Percentiles rank a stretch among this genome's conserved stretches.
These are phyloP conservation scores for Suricata suricatta DNA, from an alignment of 2,113 vertebrate genomes.

Conservation along the genomic window DNA sequence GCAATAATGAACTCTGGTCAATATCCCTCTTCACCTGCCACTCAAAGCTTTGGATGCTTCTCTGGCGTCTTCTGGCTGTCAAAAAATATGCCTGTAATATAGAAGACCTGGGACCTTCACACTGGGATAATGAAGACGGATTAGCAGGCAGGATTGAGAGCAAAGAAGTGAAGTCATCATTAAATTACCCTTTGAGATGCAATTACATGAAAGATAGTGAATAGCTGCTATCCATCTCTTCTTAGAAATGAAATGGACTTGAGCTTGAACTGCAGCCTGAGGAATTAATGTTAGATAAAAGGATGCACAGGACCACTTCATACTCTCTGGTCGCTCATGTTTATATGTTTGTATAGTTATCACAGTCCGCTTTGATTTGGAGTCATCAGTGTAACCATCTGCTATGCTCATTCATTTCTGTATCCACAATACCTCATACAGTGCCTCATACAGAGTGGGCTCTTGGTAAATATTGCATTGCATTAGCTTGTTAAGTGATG, in stretches of 20 bases:
- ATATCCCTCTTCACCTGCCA: background rate
- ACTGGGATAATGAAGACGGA: background rate
- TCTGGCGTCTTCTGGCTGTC: background rate
- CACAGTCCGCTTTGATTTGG: background rate
- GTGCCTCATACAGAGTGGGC: background rate
- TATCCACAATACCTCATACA: background rate
- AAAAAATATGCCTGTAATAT: background rate
- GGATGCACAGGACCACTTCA: background rate
- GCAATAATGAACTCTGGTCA: background rate
- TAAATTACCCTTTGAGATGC: conserved; percentile 28
- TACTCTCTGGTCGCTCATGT: background rate
- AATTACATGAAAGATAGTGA: background rate
- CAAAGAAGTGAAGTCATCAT: background rate
- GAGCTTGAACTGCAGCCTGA: background rate
- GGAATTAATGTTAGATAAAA: background rate
- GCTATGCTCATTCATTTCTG: background rate
- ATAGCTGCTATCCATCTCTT: conserved; percentile 24
- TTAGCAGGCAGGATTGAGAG: background rate
- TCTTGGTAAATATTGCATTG: background rate
- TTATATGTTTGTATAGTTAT: background rate
- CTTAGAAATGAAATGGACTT: conserved; percentile 17
- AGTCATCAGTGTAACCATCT: background rate
- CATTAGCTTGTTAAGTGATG: background rate
- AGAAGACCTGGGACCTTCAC: background rate
- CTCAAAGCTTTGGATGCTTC: background rate